Evolutionary conservation across 2,797 vertebrate genomes (phyloP).

Genomic region (Nothura maculosa): DNA sequence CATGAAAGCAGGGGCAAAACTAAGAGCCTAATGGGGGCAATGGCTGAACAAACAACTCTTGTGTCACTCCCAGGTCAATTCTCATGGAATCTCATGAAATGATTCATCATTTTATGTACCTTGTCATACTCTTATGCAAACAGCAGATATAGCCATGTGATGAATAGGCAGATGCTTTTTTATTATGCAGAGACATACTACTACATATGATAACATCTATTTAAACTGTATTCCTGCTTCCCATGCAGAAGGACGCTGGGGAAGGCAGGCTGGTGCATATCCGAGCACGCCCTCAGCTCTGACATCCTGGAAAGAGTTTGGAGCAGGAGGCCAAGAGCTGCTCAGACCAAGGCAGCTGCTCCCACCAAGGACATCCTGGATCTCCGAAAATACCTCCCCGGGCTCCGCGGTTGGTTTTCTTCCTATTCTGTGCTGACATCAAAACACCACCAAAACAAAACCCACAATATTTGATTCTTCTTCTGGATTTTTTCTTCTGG

Average conservation of each 20-base stretch:
- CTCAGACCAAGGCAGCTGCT: background rate
- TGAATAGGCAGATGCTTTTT: background rate
- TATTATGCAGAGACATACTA: background rate
- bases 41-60: background rate
- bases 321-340: background rate
- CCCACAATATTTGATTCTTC: no score
- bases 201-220: background rate
- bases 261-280: background rate
- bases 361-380: background rate
- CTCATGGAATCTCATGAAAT: background rate
- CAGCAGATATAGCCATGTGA: background rate
- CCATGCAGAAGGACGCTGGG: background rate
- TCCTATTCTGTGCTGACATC: background rate
- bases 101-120: background rate
- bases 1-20: background rate
- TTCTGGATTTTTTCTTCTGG: background rate
- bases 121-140: background rate
- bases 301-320: background rate
- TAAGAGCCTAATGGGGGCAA: background rate
- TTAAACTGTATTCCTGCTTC: background rate
- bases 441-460: no score
- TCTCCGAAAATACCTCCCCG: background rate
- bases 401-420: background rate
- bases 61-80: background rate
- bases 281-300: background rate